phyloP scores from a whole-genome alignment of 1,140 invertebrate genomes.

The Ooceraea biroi region DNA sequence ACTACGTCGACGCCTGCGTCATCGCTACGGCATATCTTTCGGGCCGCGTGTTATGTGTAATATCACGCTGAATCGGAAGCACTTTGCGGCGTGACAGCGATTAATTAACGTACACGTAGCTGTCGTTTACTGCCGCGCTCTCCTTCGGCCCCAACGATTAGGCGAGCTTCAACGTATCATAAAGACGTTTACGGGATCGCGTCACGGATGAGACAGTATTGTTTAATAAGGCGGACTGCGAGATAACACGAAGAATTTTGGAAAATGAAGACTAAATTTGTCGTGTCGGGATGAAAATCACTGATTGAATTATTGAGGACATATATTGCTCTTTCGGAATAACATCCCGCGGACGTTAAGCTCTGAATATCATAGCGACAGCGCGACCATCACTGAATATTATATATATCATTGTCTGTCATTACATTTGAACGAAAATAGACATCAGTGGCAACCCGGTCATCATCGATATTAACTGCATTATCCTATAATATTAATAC shows the following conservation, averaged over 20 bases:
- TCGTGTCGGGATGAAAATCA: too few relatives aligned
- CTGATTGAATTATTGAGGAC: too few relatives aligned
- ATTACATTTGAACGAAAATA: not conserved
- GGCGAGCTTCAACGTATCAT: conserved; percentile 43
- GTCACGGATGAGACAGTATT: conserved; percentile 11
- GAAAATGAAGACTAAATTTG: too few relatives aligned
- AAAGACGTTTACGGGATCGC: conserved; percentile 27
- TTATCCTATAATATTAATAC: not conserved
- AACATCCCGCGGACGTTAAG: too few relatives aligned
- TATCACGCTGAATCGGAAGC: conserved; percentile 62
- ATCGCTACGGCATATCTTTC: conserved; percentile 69
- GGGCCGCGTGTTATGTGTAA: conserved; percentile 68
- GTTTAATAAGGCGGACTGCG: not conserved
- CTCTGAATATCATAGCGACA: too few relatives aligned
- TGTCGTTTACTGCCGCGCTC: conserved; percentile 49
- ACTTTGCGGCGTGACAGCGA: conserved; percentile 62
- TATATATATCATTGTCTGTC: too few relatives aligned
- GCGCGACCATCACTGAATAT: too few relatives aligned
- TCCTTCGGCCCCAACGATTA: conserved; percentile 37
- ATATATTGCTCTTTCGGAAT: too few relatives aligned
- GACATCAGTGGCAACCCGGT: not conserved
- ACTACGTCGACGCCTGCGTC: conserved; percentile 58
- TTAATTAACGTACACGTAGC: conserved; percentile 62
- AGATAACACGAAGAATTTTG: not conserved
- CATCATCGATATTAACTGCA: not conserved